Percentiles rank a stretch among this genome's conserved stretches.
These are phyloP conservation scores for Macrotus californicus DNA, from an alignment of 2,113 vertebrate genomes.

Conservation along the genomic window DNA sequence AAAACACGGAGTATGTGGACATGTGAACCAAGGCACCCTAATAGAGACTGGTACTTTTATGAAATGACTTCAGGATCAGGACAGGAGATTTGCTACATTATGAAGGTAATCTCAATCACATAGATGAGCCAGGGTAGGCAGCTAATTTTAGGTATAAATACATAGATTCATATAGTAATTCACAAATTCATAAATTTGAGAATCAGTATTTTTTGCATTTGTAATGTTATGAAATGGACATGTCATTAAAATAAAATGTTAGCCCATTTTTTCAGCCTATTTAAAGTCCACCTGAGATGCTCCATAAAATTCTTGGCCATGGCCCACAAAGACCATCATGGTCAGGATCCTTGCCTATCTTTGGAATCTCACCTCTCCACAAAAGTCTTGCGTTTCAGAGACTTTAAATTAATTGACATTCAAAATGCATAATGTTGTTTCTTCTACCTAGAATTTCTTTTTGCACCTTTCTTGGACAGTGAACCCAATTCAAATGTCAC, in stretches of 20 bases:
- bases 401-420: not conserved
- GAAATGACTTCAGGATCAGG: not conserved
- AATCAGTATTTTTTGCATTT: not conserved
- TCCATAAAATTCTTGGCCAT: not conserved
- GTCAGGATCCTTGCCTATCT: not conserved
- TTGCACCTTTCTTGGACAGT: not conserved
- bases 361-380: not conserved
- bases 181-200: slow-evolving; percentile 16
- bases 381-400: not conserved
- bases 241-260: not conserved
- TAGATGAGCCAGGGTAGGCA: not conserved
- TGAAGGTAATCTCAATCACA: not conserved
- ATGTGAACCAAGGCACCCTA: not conserved
- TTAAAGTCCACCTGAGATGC: not conserved
- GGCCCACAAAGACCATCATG: not conserved
- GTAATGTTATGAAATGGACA: not conserved
- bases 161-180: not conserved
- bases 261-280: not conserved
- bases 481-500: not conserved
- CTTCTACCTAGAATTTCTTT: not conserved
- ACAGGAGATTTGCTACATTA: not conserved
- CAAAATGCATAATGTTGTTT: not conserved
- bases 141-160: not conserved
- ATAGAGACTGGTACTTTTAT: not conserved
- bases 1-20: not conserved